A percentile compares a stretch with the other conserved stretches of the same genome.
Conservation (phyloP, 1,140 invertebrate species). For the Aradophagus sp. region DNA sequence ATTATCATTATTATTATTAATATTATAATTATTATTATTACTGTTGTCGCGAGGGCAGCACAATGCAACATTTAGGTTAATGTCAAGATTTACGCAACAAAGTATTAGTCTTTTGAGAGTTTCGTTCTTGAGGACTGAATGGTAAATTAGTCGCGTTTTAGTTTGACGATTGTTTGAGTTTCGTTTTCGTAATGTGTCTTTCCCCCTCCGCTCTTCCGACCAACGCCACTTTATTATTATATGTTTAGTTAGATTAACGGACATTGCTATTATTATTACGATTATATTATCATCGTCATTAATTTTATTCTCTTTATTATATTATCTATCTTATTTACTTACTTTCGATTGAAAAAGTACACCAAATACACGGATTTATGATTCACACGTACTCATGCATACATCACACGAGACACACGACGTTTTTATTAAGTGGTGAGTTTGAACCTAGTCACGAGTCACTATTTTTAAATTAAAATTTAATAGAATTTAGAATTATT, state of each 20-base stretch:
- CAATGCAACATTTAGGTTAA: constrained; percentile 15
- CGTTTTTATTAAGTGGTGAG: constrained; percentile 67
- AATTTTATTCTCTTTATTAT: constrained; percentile 55
- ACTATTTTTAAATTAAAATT: constrained; percentile 74
- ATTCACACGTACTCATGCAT: constrained; percentile 55
- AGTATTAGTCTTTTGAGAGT: constrained; percentile 42
- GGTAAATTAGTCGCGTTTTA: constrained; percentile 35
- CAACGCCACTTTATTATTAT: constrained; percentile 39
- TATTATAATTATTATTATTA: no score
- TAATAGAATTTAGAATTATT: constrained; percentile 70
- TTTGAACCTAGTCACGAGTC: constrained; percentile 76
- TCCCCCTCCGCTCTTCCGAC: constrained; percentile 44
- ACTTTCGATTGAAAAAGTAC: constrained; percentile 51
- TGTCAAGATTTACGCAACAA: constrained; percentile 32
- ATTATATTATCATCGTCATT: constrained; percentile 49
- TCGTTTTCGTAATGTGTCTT: constrained; percentile 41
- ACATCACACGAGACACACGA: constrained; percentile 50
- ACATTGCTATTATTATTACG: constrained; percentile 44
- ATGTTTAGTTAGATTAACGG: constrained; percentile 48
- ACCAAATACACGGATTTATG: constrained; percentile 58
- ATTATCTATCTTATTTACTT: constrained; percentile 54
- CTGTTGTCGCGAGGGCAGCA: constrained; percentile 16
- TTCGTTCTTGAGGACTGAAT: constrained; percentile 15
- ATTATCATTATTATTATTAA: no score
- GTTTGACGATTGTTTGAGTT: constrained; percentile 44